A percentile compares a stretch with the other conserved stretches of the same genome.
Conservation (phyloP, 1,140 invertebrate genomes). For the Melanaphis sacchari region DNA sequence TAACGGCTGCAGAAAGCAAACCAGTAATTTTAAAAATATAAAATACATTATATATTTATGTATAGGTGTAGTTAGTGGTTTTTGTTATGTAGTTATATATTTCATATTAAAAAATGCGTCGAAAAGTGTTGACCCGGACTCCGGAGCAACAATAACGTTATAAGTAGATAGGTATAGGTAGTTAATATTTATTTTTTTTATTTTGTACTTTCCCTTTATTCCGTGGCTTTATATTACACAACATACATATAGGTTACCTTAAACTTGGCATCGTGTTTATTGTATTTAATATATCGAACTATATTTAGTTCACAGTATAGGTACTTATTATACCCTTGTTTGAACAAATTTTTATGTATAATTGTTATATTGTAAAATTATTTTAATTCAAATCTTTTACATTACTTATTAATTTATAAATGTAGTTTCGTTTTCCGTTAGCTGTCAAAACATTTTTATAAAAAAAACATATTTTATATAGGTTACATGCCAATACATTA, state of each 20-base stretch:
- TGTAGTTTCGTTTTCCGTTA: neutral
- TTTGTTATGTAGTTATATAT: neutral
- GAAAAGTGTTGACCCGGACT: conserved; percentile 38
- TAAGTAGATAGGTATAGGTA: neutral
- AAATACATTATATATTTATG: neutral
- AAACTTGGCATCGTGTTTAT: conserved; percentile 45
- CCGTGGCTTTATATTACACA: conserved; percentile 40
- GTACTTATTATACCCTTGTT: neutral
- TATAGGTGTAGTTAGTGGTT: neutral
- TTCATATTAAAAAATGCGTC: neutral
- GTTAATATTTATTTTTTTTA: conserved; percentile 42
- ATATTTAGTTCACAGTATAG: neutral
- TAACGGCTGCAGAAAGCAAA: neutral
- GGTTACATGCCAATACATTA: neutral
- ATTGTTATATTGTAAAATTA: neutral
- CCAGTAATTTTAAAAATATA: neutral
- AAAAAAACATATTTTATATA: neutral
- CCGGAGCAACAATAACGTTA: conserved; percentile 30
- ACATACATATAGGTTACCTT: conserved; percentile 53
- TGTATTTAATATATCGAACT: neutral
- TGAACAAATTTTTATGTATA: neutral
- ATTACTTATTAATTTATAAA: neutral
- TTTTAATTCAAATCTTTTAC: neutral
- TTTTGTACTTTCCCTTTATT: conserved; percentile 57
- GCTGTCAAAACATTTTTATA: neutral